These are phyloP conservation scores for Dioctria rufipes DNA, from an alignment of 2,888 invertebrate species.

Conservation along the genomic window DNA sequence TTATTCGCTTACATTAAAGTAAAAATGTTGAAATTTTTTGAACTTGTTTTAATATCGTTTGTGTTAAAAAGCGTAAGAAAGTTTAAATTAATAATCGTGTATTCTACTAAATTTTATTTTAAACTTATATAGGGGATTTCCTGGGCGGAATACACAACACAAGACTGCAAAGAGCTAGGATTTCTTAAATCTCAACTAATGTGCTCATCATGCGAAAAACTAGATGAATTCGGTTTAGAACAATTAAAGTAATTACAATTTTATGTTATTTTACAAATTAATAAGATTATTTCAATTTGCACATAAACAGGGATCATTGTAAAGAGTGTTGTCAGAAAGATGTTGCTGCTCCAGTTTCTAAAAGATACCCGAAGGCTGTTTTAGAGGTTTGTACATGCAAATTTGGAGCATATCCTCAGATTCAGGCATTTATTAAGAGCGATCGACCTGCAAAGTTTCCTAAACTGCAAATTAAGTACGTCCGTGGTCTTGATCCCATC, in stretches of 20 bases:
- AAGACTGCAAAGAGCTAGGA: constrained; percentile 89
- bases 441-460: constrained; percentile 91
- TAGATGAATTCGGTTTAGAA: constrained; percentile 76
- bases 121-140: not conserved
- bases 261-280: not conserved
- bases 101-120: too few species aligned
- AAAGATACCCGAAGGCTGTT: constrained; percentile 91
- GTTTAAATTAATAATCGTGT: too few species aligned
- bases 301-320: constrained; percentile 72
- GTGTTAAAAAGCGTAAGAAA: too few species aligned
- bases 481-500: constrained; percentile 93
- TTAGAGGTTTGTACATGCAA: constrained; percentile 98
- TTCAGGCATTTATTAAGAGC: constrained; percentile 97
- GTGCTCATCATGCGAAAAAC: constrained; percentile 90
- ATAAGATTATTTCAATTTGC: not conserved
- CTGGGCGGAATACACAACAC: constrained; percentile 77
- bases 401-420: constrained; percentile 97
- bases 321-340: constrained; percentile 87
- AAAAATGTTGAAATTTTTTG: too few species aligned
- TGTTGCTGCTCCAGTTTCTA: constrained; percentile 76
- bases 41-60: too few species aligned
- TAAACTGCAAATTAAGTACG: constrained; percentile 92
- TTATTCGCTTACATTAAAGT: too few species aligned
- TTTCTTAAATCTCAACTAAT: constrained; percentile 88
- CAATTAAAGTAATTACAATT: constrained; percentile 64